These are phyloP conservation scores for Thaumatotibia leucotreta DNA, from an alignment of 1,140 invertebrate genomes.

Conservation along the genomic window DNA sequence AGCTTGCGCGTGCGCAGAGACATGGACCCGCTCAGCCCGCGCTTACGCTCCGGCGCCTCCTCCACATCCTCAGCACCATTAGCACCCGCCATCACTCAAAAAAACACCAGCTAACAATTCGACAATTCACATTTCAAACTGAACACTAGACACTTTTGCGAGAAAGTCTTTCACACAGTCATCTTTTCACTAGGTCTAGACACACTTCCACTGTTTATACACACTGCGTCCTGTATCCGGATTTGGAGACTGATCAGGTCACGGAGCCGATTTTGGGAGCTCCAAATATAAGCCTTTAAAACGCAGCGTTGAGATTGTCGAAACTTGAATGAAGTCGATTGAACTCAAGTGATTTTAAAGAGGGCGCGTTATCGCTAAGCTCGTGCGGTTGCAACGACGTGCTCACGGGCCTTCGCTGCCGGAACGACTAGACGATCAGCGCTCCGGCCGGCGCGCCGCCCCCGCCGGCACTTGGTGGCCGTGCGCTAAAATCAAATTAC, in stretches of 20 bases:
- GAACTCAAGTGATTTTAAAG: conserved; percentile 50
- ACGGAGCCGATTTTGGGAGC: conserved; percentile 47
- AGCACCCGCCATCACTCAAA: conserved; percentile 64
- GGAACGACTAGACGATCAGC: conserved; percentile 40
- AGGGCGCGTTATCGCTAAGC: conserved; percentile 54
- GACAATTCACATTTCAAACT: conserved; percentile 60
- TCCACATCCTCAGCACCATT: conserved; percentile 38
- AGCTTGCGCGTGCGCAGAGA: conserved; percentile 71
- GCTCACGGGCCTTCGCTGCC: conserved; percentile 45
- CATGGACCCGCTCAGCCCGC: conserved; percentile 63
- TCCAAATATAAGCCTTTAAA: conserved; percentile 24
- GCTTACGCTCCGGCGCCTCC: conserved; percentile 40
- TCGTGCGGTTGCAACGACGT: conserved; percentile 39
- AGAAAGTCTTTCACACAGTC: conserved; percentile 60
- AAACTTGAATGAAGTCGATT: conserved; percentile 38
- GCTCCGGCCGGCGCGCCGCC: conserved; percentile 27
- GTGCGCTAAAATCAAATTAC: conserved; percentile 56
- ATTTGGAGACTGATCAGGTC: conserved; percentile 59
- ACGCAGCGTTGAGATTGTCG: conserved; percentile 22
- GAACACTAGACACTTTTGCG: conserved; percentile 31
- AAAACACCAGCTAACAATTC: conserved; percentile 31
- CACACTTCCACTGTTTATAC: conserved; percentile 42
- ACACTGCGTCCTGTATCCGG: conserved; percentile 47
- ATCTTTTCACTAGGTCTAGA: conserved; percentile 36
- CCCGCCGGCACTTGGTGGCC: conserved; percentile 38